Evolutionary conservation across 2,888 invertebrate species (phyloP), one percentile per base, ranked within the genome.

Genomic region (Calliphora vomitoria): DNA sequence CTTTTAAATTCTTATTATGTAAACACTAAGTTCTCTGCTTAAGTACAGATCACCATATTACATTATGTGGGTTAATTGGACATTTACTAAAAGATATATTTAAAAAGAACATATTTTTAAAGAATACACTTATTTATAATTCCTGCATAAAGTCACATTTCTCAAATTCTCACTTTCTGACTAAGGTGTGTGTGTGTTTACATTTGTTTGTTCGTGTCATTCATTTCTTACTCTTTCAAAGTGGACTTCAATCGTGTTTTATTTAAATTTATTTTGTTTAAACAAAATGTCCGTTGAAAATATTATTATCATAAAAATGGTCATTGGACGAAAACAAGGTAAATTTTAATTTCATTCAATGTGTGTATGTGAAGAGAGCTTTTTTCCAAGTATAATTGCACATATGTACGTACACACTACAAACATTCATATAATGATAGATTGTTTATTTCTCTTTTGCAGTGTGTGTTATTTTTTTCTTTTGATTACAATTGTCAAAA

Each of bases 231-330:
- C 72, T 53, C 47, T 47, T 66, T 20, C 8, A 78, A 82, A 38
- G 13, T 74, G 38, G 38, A 66, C 72, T 84, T 79, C 64, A 84
- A 35, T 50, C 47, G 44, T 58, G 20, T 66, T 68, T 78, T 44
- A 74, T 79, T 84, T 60, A 55, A 83, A 84, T 84, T 84, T 64
- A 71, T 83, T 83, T 76, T 62, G 44, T 78, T 71, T 64, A 79
- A 79, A 84, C 41, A 78, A 64, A 84, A 83, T 68, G 68, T 68
- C 71, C 71, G 55, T 78, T 78, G 50, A 79, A 83, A 64, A 44
- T 72, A 55, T 83, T 41, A 60, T 62, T 76, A 71, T 71, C 5
- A 41, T 53, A 75, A 85, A 85, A 62, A 74, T 80, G 75, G 74
- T 81, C 69, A 81, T 75, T 85, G 69, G 53, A 75, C 75, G 80